Percentiles rank a stretch among this genome's conserved stretches.
These are phyloP conservation scores for Macropus fuliginosus DNA, from an alignment of 2,797 vertebrate species.

Conservation along the genomic window DNA sequence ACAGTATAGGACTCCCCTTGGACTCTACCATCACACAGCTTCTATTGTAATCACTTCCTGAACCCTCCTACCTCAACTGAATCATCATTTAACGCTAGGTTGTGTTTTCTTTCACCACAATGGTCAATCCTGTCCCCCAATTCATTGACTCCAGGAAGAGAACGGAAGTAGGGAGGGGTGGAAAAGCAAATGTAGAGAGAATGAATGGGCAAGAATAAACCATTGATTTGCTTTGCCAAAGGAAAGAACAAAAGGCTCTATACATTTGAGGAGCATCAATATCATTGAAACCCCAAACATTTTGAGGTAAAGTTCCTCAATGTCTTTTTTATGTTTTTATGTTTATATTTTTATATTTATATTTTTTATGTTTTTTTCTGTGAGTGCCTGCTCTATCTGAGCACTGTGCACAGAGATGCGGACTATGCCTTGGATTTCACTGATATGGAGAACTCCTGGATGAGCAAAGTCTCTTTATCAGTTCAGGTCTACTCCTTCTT, in stretches of 20 bases:
- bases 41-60: too few species aligned
- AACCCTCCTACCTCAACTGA: too few species aligned
- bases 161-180: background rate
- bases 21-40: too few species aligned
- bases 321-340: background rate
- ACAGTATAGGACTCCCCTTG: too few species aligned
- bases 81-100: too few species aligned
- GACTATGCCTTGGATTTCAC: background rate
- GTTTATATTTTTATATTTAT: too few species aligned
- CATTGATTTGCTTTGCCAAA: background rate
- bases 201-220: background rate
- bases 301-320: background rate
- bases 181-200: background rate
- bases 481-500: background rate
- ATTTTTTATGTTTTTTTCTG: background rate
- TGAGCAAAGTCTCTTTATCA: background rate
- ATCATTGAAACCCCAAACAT: background rate
- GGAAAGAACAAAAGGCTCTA: background rate
- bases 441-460: background rate
- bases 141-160: background rate
- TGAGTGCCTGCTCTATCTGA: background rate
- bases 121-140: background rate
- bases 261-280: background rate
- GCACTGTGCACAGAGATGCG: background rate
- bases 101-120: background rate